These are phyloP conservation scores for Drosophila lacicola DNA, from an alignment of 2,888 invertebrate genomes.

Conservation along the genomic window DNA sequence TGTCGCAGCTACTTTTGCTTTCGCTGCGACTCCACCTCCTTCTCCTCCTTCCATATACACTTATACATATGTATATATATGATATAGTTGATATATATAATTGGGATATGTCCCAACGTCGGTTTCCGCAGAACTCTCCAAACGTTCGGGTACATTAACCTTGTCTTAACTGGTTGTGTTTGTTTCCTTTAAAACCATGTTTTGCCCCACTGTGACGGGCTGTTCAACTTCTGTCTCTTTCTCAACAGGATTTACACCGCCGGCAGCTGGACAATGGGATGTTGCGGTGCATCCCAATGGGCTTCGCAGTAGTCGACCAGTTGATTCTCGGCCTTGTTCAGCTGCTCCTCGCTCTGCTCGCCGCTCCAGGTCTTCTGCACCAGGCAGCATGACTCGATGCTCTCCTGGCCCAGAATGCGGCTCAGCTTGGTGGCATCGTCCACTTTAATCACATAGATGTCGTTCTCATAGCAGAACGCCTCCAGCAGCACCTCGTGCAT, in stretches of 20 bases:
- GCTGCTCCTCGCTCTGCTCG: conserved; percentile 84
- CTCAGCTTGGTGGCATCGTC: conserved; percentile 86
- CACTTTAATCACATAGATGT: conserved; percentile 91
- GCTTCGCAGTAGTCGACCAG: conserved; percentile 89
- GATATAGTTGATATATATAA: conserved; percentile 31
- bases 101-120: conserved; percentile 59
- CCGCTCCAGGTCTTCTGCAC: conserved; percentile 85
- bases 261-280: conserved; percentile 89
- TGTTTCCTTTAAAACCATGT: conserved; percentile 51
- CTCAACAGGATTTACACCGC: conserved; percentile 86
- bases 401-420: conserved; percentile 86
- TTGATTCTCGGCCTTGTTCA: conserved; percentile 88
- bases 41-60: conserved; percentile 42
- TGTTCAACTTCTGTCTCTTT: conserved; percentile 56
- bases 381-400: conserved; percentile 86
- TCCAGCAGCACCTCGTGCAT: conserved; percentile 92
- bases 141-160: conserved; percentile 75
- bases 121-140: conserved; percentile 77
- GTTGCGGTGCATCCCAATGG: conserved; percentile 88
- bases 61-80: conserved; percentile 51
- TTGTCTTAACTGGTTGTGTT: conserved; percentile 55
- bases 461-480: conserved; percentile 92
- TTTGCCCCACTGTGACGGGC: conserved; percentile 69
- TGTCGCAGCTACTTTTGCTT: conserved; percentile 26
- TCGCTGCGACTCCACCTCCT: conserved; percentile 26